A percentile compares a stretch with the other conserved stretches of the same genome.
Evolutionary conservation across 2,113 vertebrate genomes (phyloP).

Genomic region (Rhineura floridana): DNA sequence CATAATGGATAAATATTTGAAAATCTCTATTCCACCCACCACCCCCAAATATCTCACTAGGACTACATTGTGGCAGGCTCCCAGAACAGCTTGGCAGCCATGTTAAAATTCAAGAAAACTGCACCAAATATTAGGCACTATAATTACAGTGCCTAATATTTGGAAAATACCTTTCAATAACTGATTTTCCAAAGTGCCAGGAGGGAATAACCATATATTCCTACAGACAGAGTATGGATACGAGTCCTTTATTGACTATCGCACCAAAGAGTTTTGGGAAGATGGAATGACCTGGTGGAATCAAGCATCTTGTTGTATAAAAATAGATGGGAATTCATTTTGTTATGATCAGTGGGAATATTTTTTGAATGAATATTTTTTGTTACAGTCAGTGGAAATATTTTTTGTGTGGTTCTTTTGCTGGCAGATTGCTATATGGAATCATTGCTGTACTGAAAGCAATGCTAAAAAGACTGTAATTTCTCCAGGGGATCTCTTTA

Average conservation of each 20-base stretch:
- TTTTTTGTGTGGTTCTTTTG: slow-evolving; percentile 26
- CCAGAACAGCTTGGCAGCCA: slow-evolving; percentile 35
- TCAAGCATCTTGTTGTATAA: background rate
- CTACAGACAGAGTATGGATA: background rate
- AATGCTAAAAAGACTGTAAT: background rate
- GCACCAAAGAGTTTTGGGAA: background rate
- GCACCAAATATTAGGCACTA: slow-evolving; percentile 38
- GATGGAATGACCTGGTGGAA: slow-evolving; percentile 10
- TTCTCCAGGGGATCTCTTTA: slow-evolving; percentile 25
- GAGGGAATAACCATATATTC: slow-evolving; percentile 12
- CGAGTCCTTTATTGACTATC: background rate
- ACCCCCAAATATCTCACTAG: slow-evolving; percentile 20
- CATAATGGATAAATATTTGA: slow-evolving; percentile 64
- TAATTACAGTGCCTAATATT: slow-evolving; percentile 36
- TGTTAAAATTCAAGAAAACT: slow-evolving; percentile 43
- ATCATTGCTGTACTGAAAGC: background rate
- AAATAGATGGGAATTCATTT: background rate
- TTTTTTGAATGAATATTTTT: too few species aligned
- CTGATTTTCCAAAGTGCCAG: slow-evolving; percentile 30
- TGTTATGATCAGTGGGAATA: background rate
- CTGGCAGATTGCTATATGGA: slow-evolving; percentile 14
- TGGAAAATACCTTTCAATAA: slow-evolving; percentile 38
- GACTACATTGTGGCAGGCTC: slow-evolving; percentile 40
- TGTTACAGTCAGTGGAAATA: background rate
- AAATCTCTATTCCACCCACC: slow-evolving; percentile 16